phyloP scores from a whole-genome alignment of 2,888 invertebrate species.

The Lepidonotus clava region DNA sequence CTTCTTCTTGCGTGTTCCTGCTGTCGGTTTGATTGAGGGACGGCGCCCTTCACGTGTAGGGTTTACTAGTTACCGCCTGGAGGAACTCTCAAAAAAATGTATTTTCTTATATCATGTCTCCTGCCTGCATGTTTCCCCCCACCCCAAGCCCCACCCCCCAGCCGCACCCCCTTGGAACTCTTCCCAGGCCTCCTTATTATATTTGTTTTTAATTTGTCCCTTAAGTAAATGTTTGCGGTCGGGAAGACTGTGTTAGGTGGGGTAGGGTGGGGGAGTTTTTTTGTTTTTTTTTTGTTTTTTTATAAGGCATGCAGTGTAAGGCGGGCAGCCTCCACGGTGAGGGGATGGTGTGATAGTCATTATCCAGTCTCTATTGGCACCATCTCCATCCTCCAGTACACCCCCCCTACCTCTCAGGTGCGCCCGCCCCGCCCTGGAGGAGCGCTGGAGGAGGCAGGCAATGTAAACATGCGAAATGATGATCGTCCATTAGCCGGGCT shows the following conservation, averaged over 20 bases:
- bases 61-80: not conserved
- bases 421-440: not conserved
- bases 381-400: not conserved
- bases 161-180: too few relatives aligned
- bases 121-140: too few relatives aligned
- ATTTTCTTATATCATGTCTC: too few relatives aligned
- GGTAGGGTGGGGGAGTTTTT: not conserved
- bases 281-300: not conserved
- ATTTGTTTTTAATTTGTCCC: slow-evolving; percentile 42
- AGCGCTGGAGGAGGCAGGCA: not conserved
- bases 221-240: slow-evolving; percentile 8
- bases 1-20: not conserved
- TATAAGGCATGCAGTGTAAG: not conserved
- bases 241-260: not conserved
- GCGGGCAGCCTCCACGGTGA: too few relatives aligned
- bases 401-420: not conserved
- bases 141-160: too few relatives aligned
- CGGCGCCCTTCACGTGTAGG: not conserved
- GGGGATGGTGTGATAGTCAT: too few relatives aligned
- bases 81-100: not conserved
- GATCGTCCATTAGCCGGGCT: slow-evolving; percentile 21
- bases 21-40: not conserved
- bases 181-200: not conserved
- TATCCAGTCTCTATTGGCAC: not conserved
- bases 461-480: slow-evolving; percentile 42